These are phyloP conservation scores for Crenichthys baileyi DNA, from an alignment of 2,797 vertebrate genomes.

Conservation along the genomic window DNA sequence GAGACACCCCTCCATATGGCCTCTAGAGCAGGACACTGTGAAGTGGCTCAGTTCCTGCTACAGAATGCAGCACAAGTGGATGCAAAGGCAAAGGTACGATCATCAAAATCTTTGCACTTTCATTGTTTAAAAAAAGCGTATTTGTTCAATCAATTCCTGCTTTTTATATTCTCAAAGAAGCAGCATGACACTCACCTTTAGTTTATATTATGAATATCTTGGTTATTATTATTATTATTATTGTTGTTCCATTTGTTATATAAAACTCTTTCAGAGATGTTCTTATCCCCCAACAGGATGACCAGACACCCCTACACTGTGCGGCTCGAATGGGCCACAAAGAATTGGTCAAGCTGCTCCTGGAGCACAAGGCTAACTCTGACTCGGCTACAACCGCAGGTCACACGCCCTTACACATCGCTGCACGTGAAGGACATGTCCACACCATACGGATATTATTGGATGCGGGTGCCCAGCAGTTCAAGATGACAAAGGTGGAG, in stretches of 20 bases:
- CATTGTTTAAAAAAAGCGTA: not conserved
- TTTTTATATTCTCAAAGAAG: not conserved
- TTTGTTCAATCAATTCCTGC: not conserved
- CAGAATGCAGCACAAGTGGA: constrained; percentile 96
- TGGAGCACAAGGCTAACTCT: constrained; percentile 87
- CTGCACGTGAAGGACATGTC: constrained; percentile 89
- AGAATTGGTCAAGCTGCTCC: constrained; percentile 88
- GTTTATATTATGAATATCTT: not conserved
- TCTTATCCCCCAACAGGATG: constrained; percentile 82
- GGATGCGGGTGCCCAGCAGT: constrained; percentile 89
- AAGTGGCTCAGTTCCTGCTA: constrained; percentile 94
- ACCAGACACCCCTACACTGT: constrained; percentile 96
- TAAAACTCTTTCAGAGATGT: not conserved
- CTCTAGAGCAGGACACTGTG: constrained; percentile 91
- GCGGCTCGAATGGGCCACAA: constrained; percentile 94
- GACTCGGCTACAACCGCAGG: constrained; percentile 92
- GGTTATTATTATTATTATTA: not conserved
- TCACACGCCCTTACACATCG: constrained; percentile 92
- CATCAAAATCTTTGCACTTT: not conserved
- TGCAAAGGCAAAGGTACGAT: constrained; percentile 91
- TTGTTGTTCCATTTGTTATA: not conserved
- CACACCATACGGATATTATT: constrained; percentile 88
- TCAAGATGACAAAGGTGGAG: constrained; percentile 94
- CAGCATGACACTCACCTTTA: not conserved
- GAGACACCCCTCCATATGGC: constrained; percentile 98